Evolutionary conservation across 2,113 vertebrate genomes (phyloP).

Genomic region (Ramphastos sulfuratus): DNA sequence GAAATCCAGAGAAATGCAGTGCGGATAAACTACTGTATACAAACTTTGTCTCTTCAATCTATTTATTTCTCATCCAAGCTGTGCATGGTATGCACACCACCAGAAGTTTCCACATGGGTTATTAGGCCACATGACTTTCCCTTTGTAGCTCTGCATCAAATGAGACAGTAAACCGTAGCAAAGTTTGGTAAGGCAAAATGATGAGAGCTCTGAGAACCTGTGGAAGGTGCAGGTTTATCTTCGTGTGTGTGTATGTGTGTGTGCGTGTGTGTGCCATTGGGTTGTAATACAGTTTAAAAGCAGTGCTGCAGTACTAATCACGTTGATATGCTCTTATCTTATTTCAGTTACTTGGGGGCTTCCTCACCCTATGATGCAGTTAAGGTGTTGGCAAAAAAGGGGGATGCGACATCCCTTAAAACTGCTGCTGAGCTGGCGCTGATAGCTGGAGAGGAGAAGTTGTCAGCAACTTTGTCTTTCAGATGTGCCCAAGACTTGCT

Average conservation of each 20-base stretch:
- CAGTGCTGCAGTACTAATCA: not conserved
- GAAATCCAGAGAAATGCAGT: not conserved
- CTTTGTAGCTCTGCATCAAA: not conserved
- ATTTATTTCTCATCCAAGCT: not conserved
- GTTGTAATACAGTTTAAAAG: not conserved
- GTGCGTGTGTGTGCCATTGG: not conserved
- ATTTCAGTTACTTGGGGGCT: constrained; percentile 85
- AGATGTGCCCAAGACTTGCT: constrained; percentile 89
- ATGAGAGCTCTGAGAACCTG: not conserved
- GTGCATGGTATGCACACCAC: not conserved
- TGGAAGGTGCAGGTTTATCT: not conserved
- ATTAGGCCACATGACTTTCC: not conserved
- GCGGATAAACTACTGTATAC: not conserved
- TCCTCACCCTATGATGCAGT: constrained; percentile 89
- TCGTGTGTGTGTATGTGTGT: not conserved
- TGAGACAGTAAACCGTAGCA: not conserved
- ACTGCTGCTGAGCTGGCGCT: constrained; percentile 83
- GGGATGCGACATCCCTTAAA: constrained; percentile 84
- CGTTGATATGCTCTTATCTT: not conserved
- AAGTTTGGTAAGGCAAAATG: not conserved
- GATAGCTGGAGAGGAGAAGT: constrained; percentile 78
- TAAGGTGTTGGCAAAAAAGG: constrained; percentile 92
- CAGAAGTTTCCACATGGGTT: not conserved
- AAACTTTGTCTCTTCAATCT: not conserved
- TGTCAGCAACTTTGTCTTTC: constrained; percentile 85